Evolutionary conservation across 2,888 invertebrate species (phyloP), one percentile per base, ranked within the genome.

Genomic region (Lamellibrachia columna): DNA sequence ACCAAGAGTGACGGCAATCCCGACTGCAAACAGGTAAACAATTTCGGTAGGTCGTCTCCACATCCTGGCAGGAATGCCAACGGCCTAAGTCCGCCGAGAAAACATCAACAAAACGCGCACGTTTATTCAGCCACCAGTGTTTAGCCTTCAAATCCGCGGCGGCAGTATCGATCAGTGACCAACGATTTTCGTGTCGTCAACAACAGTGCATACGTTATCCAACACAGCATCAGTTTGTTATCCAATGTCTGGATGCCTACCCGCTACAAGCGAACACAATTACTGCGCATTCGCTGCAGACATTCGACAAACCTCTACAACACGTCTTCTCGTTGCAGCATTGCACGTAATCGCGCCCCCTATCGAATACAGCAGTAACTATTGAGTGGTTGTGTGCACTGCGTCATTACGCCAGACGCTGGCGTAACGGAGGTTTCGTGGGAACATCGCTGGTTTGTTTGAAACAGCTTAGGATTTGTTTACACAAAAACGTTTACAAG

Each of bases 61-160:
- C 75, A 75, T 75, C 22, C 75, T 75, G 75, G 75, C 75, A 75
- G 75, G 75, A 75, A 75, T 22, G 75, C 75, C 75, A 75, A 75
- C 75, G 75, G 22, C 22, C 75, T 75, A 75, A 75, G 75, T 75
- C 75, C 75, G 75, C 22, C 75, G 75, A 75, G 75, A 75, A 75
- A 75, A 75, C 75, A 75, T 75, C 75, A 75, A 75, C 75, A 75
- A 75, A 75, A 75, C 75, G 22, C 75, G 75, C 75, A 75, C 75
- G 75, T 75, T 22, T 75, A 75, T 75, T 75, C 22, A 75, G 75
- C 22, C 75, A n/a, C 75, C 22, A 75, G 75, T 75, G 75, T 75
- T 75, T 75, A 75, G 75, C 75, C 22, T 22, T 75, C 60, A 60
- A 60, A 75, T 75, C 75, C 22, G 75, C 75, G 22, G 75, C 75